These are phyloP conservation scores for Nymphalis polychloros DNA, from an alignment of 2,888 invertebrate species.

Conservation along the genomic window DNA sequence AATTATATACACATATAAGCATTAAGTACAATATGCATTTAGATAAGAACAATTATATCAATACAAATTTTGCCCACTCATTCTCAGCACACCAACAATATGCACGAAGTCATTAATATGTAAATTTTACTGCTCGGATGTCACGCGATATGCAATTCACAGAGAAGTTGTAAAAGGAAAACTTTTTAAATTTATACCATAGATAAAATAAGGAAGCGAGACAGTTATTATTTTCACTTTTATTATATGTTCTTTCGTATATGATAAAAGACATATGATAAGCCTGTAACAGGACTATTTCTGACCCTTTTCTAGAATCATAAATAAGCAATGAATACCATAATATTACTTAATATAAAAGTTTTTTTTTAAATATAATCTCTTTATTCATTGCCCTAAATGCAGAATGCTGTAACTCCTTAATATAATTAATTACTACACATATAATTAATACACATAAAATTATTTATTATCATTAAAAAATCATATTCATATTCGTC, in stretches of 20 bases:
- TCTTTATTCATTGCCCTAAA: no score
- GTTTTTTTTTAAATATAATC: no score
- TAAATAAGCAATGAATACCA: no score
- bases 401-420: no score
- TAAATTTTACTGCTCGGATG: conserved; percentile 35
- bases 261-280: no score
- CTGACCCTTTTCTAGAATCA: no score
- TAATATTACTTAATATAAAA: no score
- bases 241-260: neutral
- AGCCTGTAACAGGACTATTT: no score
- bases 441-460: no score
- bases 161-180: conserved; percentile 5
- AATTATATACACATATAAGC: neutral
- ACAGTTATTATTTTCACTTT: neutral
- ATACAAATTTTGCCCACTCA: conserved; percentile 12
- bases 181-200: conserved; percentile 6
- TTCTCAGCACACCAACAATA: conserved; percentile 26
- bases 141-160: conserved; percentile 21
- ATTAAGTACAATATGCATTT: neutral
- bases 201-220: conserved; percentile 1
- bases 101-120: conserved; percentile 38
- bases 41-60: conserved; percentile 14
- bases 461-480: no score
- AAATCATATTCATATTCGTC: no score
- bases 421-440: no score